Conservation (phyloP, 2,888 invertebrate genomes). For the Eristalinus aeneus region DNA sequence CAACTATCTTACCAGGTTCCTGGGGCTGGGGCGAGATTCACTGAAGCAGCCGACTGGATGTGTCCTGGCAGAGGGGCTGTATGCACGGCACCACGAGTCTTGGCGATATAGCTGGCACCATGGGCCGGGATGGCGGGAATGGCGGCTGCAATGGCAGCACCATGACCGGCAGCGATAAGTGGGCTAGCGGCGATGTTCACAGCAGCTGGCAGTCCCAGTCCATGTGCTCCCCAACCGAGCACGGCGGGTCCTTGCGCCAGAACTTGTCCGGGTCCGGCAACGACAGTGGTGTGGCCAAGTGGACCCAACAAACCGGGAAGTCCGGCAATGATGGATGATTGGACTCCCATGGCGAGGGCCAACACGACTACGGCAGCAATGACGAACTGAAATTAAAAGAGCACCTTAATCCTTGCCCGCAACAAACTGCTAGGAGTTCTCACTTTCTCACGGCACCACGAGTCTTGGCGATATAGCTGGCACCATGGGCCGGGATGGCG, state of each 20-base stretch:
- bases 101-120: conserved; percentile 76
- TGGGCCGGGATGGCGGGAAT: conserved; percentile 62
- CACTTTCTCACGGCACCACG: no score
- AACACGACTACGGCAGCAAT: conserved; percentile 79
- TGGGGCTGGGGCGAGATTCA: conserved; percentile 79
- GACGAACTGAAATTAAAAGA: conserved; percentile 76
- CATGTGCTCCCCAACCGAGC: conserved; percentile 33
- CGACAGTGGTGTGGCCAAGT: conserved; percentile 35
- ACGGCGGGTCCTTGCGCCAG: conserved; percentile 71
- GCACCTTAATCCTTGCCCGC: no score
- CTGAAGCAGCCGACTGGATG: conserved; percentile 78
- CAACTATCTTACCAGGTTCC: conserved; percentile 74
- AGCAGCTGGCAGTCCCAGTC: conserved; percentile 59
- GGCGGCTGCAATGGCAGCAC: conserved; percentile 60
- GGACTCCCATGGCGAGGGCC: conserved; percentile 78
- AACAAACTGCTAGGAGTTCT: no score
- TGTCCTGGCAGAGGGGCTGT: conserved; percentile 79
- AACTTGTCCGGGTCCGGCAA: conserved; percentile 64
- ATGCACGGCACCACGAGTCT: conserved; percentile 80
- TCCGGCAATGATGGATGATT: conserved; percentile 75
- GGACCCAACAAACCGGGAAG: conserved; percentile 37
- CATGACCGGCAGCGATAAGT: conserved; percentile 57
- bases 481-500: conserved; percentile 78
- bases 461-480: conserved; percentile 79
- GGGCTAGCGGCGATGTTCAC: conserved; percentile 40